phyloP scores from a whole-genome alignment of 2,888 invertebrate species.

The Cephus spinipes region DNA sequence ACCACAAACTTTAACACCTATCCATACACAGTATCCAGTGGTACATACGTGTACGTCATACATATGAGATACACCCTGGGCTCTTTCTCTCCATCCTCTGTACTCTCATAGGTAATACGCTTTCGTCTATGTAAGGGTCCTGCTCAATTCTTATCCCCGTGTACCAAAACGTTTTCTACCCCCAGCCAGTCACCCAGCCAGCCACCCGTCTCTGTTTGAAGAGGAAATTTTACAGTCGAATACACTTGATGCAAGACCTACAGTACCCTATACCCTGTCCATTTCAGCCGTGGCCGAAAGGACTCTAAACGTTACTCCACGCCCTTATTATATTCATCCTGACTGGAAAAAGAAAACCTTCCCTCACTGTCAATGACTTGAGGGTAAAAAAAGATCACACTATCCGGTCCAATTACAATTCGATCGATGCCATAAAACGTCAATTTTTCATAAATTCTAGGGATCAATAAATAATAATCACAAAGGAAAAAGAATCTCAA shows the following conservation, averaged over 20 bases:
- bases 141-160: neutral
- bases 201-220: slow-evolving; percentile 56
- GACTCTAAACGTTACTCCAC: neutral
- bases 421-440: too few relatives aligned
- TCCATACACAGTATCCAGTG: slow-evolving; percentile 45
- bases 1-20: slow-evolving; percentile 39
- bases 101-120: slow-evolving; percentile 16
- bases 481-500: neutral
- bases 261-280: slow-evolving; percentile 34
- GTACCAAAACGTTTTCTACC: slow-evolving; percentile 41
- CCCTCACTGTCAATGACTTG: neutral
- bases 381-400: neutral
- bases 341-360: neutral
- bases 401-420: neutral
- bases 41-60: slow-evolving; percentile 50
- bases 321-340: neutral
- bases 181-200: slow-evolving; percentile 42
- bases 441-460: too few relatives aligned
- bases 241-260: slow-evolving; percentile 57
- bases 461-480: neutral
- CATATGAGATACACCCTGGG: neutral
- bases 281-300: slow-evolving; percentile 25
- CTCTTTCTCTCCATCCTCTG: neutral
- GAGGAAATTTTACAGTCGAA: slow-evolving; percentile 65
- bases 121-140: too few relatives aligned